Evolutionary conservation across 2,888 invertebrate species (phyloP).

Genomic region (Heliconius sara): DNA sequence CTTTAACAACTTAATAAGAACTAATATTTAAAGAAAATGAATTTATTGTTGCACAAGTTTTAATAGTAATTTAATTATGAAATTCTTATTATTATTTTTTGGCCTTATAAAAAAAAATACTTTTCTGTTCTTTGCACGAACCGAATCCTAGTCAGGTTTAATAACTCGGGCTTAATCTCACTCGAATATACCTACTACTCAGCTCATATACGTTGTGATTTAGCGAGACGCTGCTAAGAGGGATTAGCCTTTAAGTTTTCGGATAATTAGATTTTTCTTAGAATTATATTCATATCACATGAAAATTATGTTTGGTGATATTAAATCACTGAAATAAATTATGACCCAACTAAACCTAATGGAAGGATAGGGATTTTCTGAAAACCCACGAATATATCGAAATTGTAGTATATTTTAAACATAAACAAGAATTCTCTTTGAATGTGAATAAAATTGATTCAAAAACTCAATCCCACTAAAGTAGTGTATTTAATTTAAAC

Average conservation of each 20-base stretch:
- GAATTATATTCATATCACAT: constrained; percentile 6
- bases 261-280: constrained; percentile 41
- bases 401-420: neutral
- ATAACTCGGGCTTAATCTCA: constrained; percentile 66
- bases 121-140: constrained; percentile 21
- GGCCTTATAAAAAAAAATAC: neutral
- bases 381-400: neutral
- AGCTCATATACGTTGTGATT: constrained; percentile 46
- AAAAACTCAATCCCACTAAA: neutral
- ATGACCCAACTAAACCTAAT: neutral
- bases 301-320: no score
- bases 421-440: neutral
- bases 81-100: neutral
- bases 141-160: constrained; percentile 52
- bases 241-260: constrained; percentile 38
- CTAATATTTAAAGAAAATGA: no score
- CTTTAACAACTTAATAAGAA: no score
- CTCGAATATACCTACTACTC: constrained; percentile 54
- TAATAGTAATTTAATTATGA: neutral
- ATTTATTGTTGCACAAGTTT: neutral
- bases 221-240: constrained; percentile 40
- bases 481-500: constrained; percentile 25
- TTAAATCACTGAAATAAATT: neutral
- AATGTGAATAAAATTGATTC: constrained; percentile 16
- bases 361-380: neutral